Base-by-base conservation (phyloP, 2,888 invertebrate species). In the Cetonia aurata region DNA sequence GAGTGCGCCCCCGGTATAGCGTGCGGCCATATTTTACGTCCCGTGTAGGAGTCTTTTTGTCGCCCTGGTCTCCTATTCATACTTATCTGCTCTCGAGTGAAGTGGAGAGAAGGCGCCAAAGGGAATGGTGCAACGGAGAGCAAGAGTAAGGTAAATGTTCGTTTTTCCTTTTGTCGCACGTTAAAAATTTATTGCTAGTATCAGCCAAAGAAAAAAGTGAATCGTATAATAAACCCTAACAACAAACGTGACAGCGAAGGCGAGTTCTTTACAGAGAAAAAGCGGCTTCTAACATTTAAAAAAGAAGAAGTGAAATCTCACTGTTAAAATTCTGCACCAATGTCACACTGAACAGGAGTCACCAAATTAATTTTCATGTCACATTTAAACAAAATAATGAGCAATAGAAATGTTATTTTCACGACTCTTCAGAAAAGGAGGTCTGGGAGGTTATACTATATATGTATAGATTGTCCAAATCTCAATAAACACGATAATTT, bases 1-100 rank as follows among this genome's bases (percentile, higher is more conserved):
- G 71, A 67, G 46, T 52, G 67, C 59, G 65, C 25, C 25, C 70
- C 67, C 74, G 62, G 33, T 42, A 48, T 62, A 62, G 62, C 57
- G 48, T 53, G 59, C 62, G 57, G 55, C 66, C 69, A 71, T 74
- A 74, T 69, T 56, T 74, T 74, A 70, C 67, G 44, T 53, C 66
- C 71, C 25, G 25, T 68, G 62, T 48, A 72, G 66, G 69, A 60
- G 72, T 59, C 71, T 69, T 70, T 74, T 68, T 69, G 70, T 70
- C 70, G 69, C 25, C 66, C 70, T 62, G 37, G 52, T 59, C 69
- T 60, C 25, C 69, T 67, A 75, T 72, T 69, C 72, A 59, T 69
- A 66, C 69, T 70, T 70, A 70, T 69, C 69, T 60, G 1, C 25
- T 25, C 25, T 25, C 25, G 25, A 25, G 25, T 25, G 25, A 4